These are phyloP conservation scores for Oreochromis mossambicus DNA, from an alignment of 2,797 vertebrate genomes.

Conservation along the genomic window DNA sequence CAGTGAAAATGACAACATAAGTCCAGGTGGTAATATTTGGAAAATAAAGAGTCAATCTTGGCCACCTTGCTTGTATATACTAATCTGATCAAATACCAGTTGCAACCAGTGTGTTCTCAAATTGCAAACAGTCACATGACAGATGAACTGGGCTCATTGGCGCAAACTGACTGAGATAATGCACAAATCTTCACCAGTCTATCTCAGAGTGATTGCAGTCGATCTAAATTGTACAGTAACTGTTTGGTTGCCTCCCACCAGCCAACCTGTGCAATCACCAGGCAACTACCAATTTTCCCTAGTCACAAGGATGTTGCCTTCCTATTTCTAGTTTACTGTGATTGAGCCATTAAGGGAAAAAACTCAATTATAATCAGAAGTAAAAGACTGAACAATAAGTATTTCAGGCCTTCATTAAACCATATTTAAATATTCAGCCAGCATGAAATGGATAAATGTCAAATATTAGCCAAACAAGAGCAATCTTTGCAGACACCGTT, in stretches of 20 bases:
- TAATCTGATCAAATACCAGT: neutral
- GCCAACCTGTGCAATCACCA: neutral
- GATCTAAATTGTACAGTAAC: neutral
- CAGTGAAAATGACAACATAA: neutral
- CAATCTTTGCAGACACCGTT: neutral
- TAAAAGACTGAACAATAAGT: neutral
- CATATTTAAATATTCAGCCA: neutral
- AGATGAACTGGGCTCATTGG: too few species aligned
- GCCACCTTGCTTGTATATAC: neutral
- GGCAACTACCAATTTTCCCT: neutral
- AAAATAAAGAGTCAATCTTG: neutral
- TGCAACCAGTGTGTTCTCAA: accelerated
- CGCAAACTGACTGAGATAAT: neutral
- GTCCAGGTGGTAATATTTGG: neutral
- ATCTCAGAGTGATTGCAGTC: neutral
- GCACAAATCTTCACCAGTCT: neutral
- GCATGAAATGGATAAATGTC: accelerated
- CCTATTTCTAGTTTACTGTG: neutral
- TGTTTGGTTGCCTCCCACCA: neutral
- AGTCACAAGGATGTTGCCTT: neutral
- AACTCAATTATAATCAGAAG: neutral
- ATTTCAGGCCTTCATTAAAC: neutral
- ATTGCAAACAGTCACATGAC: neutral
- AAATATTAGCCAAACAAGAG: neutral
- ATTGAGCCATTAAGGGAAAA: neutral